Base-by-base conservation (phyloP, 1,140 invertebrate species). In the Acromyrmex echinatior region DNA sequence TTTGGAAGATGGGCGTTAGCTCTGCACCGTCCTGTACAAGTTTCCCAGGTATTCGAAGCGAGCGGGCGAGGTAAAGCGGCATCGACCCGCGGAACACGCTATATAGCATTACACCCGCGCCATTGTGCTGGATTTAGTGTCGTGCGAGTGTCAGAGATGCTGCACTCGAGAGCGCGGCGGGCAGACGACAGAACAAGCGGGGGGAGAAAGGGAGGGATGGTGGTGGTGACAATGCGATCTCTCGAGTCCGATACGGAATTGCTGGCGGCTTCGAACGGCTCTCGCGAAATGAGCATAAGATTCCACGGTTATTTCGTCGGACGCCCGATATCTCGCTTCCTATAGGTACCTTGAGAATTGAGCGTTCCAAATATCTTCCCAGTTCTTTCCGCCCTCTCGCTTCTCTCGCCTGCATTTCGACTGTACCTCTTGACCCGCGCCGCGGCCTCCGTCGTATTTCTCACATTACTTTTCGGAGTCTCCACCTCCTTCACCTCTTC, bases 331-430 rank as follows among this genome's bases (percentile, higher is more conserved):
- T 93, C 90, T 93, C 70, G 88, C 88, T 91, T 90, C 71, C 82
- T 88, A 53, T 87, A 45, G 39, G 39, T 45, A 84, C 88, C 87
- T 80, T 92, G 92, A 45, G 39, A 92, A 93, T 92, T 92, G 92
- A 92, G 91, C 91, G 92, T 93, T 94, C 92, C 93, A 93, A 94
- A 93, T 94, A 94, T 94, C 92, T 93, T 86, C 86, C 45, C 60
- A 56, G 62, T 81, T 80, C 86, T 86, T 28, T 25, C 77, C 58
- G 71, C 21, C 45, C 31, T 28, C 31, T 51, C 56, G 35, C 14
- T 28, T 58, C 71, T 39, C 70, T 51, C 70, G 78, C 63, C 73
- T 58, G n/a, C 88, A 45, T 91, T 49, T 63, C 68, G 68, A 31
- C 56, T 81, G 86, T 82, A 91, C 90, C 89, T 91, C 86, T 91